Evolutionary conservation across 2,797 vertebrate genomes (phyloP), one percentile per base, ranked within the genome.

Genomic region (Rhinella marina): DNA sequence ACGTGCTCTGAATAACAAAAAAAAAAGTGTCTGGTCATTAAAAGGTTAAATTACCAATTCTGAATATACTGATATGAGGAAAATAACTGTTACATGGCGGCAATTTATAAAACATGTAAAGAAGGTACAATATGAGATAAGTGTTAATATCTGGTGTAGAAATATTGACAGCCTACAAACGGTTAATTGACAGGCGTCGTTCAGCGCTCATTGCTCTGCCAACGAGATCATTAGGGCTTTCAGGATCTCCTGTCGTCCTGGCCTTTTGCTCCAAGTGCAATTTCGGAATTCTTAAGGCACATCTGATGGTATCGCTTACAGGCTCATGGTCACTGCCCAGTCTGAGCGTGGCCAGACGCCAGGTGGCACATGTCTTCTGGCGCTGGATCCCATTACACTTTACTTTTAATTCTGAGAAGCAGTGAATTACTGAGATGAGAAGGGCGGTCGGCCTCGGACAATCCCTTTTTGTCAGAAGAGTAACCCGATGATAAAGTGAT

Each of bases 321-420:
- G 64, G 7, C 66, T 81, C 41, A 41, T 41, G 66, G 66, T 12
- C 82, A 62, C 64, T 66, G 17, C 81, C 11, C 70, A 14, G 76
- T 32, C 32, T 61, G n/a, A 48, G 76, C 13, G 75, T 70, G 75
- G 70, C 52, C 76, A 81, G 82, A 84, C 66, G 27, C 87, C 87
- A 88, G 87, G 66, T 80, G 87, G 75, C 48, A 88, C 82, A 81
- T 85, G 64, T 75, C 77, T 85, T 88, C 77, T 56, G 68, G 57
- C n/a, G 32, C n/a, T 17, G 32, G 82, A 85, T 88, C 77, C 48
- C 14, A 3, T 80, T 84, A 76, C 73, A 52, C 48, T 76, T 79
- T 57, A n/a, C 76, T 29, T 57, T 79, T 57, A 57, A 29, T 79
- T 79, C 54, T 25, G 8, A 11, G 17, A 17, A 77, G 52, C 52